Evolutionary conservation across 1,140 invertebrate genomes (phyloP), one percentile per base, ranked within the genome.

Genomic region (Drosophila kikkawai): DNA sequence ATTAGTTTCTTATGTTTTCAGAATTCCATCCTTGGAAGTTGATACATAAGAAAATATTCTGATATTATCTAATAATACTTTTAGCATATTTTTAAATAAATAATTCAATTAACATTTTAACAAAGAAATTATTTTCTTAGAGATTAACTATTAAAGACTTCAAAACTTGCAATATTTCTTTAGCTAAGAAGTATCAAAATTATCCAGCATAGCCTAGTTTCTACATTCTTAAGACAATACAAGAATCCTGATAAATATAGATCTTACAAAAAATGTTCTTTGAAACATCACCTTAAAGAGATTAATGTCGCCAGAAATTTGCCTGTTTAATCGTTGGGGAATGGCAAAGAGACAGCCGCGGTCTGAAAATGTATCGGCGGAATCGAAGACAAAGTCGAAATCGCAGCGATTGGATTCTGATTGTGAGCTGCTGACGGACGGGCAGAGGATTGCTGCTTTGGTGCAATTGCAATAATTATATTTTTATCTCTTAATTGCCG

Each of bases 401-500:
- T 48, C 17, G 26, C 34, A 7, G 45, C 50, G 42, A 75, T 64
- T 59, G 42, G 66, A 51, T 42, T 50, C 47, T 48, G 47, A 48
- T 29, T 48, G 42, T 50, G 65, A 50, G 51, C 64, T 58, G 74
- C 55, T 85, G 78, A 85, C 69, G 67, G 82, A 77, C 63, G 51
- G 45, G 13, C 45, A 45, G 53, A 59, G 63, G 36, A 64, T 50
- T 44, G 65, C 39, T 51, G 37, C 60, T 45, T 39, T 44, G 34
- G 45, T 55, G 70, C 59, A 71, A 67, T 86, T 76, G 80, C 82
- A 91, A 86, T 84, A 91, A 90, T 91, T 91, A 79, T 91, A 87
- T 91, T 91, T 91, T 87, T 87, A 91, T 87, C 87, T 84, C 87
- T 91, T 91, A 91, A 91, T 91, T 91, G 87, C 80, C 58, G 80